Percentiles rank a stretch among this genome's conserved stretches.
Evolutionary conservation across 2,888 invertebrate genomes (phyloP).

Genomic region (Nymphalis polychloros): DNA sequence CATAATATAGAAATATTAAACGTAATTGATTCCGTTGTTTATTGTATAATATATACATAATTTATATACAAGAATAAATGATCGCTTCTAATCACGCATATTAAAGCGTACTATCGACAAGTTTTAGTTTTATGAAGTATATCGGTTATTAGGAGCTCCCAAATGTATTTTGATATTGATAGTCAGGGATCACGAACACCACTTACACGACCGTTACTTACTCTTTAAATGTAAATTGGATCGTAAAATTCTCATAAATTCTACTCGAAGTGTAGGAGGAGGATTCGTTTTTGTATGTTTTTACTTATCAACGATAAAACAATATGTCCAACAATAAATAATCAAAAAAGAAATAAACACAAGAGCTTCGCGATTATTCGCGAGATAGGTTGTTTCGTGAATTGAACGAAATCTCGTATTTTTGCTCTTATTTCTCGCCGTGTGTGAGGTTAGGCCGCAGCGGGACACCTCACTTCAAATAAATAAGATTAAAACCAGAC

Average conservation of each 20-base stretch:
- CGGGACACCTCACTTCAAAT: slow-evolving; percentile 16
- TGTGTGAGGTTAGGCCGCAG: slow-evolving; percentile 17
- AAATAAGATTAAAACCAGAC: slow-evolving; percentile 17
- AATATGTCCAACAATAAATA: slow-evolving; percentile 23
- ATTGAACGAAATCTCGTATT: slow-evolving; percentile 21
- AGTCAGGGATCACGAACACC: slow-evolving; percentile 53
- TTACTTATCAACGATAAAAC: slow-evolving; percentile 27
- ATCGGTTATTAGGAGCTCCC: slow-evolving; percentile 24
- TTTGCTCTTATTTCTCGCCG: slow-evolving; percentile 16
- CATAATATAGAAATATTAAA: not conserved
- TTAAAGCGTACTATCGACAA: slow-evolving; percentile 19
- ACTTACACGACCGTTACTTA: slow-evolving; percentile 58
- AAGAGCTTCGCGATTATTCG: slow-evolving; percentile 23
- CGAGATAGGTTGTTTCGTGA: slow-evolving; percentile 16
- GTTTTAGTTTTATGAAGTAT: slow-evolving; percentile 25
- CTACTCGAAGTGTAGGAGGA: slow-evolving; percentile 54
- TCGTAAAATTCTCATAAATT: slow-evolving; percentile 65
- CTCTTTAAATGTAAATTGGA: slow-evolving; percentile 69
- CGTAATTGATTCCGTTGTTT: not conserved
- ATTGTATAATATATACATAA: not conserved
- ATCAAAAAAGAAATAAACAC: slow-evolving; percentile 15
- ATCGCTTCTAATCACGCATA: slow-evolving; percentile 9
- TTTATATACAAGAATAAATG: not conserved
- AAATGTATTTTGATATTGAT: slow-evolving; percentile 42
- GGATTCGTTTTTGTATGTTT: slow-evolving; percentile 29